phyloP scores from a whole-genome alignment of 2,888 invertebrate genomes.

The Marasmarcha lunaedactyla region DNA sequence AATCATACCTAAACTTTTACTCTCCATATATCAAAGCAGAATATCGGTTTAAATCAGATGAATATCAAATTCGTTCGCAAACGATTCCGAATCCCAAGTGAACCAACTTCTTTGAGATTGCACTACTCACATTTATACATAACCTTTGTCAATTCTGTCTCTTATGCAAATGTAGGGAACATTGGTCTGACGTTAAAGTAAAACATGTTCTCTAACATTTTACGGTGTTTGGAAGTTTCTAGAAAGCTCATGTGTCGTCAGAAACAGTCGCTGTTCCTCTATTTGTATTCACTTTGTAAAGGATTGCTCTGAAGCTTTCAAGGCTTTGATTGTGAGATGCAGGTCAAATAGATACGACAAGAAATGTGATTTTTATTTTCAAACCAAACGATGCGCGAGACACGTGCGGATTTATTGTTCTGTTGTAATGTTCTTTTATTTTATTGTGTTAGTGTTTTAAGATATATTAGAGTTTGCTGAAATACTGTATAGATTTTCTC shows the following conservation, averaged over 20 bases:
- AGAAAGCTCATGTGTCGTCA: slow-evolving; percentile 3
- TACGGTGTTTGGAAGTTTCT: slow-evolving; percentile 3
- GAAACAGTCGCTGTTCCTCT: slow-evolving; percentile 8
- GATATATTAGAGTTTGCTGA: no score
- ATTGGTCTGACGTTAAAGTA: slow-evolving; percentile 9
- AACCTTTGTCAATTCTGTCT: slow-evolving; percentile 26
- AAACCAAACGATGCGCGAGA: slow-evolving; percentile 1
- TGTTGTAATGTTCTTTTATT: no score
- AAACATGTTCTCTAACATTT: not conserved
- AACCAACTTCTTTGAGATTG: slow-evolving; percentile 25
- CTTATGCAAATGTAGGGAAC: slow-evolving; percentile 23
- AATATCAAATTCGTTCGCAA: slow-evolving; percentile 1
- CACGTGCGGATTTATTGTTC: no score
- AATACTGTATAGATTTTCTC: no score
- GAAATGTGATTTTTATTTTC: slow-evolving; percentile 1
- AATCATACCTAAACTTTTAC: no score
- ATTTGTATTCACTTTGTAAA: slow-evolving; percentile 7
- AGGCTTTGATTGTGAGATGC: not conserved
- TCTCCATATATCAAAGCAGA: no score
- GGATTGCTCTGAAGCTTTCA: slow-evolving; percentile 1
- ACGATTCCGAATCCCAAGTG: slow-evolving; percentile 19
- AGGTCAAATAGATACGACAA: not conserved
- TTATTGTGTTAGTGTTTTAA: no score
- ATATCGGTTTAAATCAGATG: no score
- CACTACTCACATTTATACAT: slow-evolving; percentile 20